Base-by-base conservation (phyloP, 1,140 invertebrate genomes). In the Globodera ellingtonae region DNA sequence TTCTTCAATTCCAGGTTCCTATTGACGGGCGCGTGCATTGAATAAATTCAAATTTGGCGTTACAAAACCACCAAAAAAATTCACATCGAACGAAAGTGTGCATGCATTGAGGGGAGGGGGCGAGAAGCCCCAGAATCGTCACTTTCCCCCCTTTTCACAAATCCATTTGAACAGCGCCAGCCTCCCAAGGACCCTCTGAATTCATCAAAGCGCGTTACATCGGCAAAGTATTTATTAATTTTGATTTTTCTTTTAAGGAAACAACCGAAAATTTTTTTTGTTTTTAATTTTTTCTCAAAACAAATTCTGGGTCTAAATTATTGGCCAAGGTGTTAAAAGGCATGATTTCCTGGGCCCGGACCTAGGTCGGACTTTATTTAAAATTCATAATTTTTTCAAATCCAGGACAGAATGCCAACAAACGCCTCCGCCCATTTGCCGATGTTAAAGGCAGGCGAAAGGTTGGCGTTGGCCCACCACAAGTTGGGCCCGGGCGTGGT, bases 401-500 rank as follows among this genome's bases (percentile, higher is more conserved):
- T 35, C 35, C 35, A 35, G 35, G 35, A 35, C 35, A 35, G 35
- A 35, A 35, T 35, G 35, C 35, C 35, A 35, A 15, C 52, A 18
- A 18, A 62, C 1, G 5, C 6, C 18, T 62, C 56, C 13, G 15
- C 13, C 15, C 56, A 62, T 62, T n/a, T 18, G 56, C 56, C 15
- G 56, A 10, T 62, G 56, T 62, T 6, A 18, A 62, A 62, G 1
- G 15, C 13, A 6, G 56, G 56, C 56, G 13, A 15, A 13, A 4
- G 56, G 56, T 62, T 62, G 65, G 69, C 48, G 46, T 56, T 75
- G 65, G 69, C 48, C 44, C 65, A 69, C 35, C 75, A 77, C 69
- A 77, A 77, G 47, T 67, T 69, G 65, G 65, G 65, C 69, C 62
- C 62, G 46, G 75, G 75, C 21, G 75, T 77, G 46, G 75, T 44